A percentile compares a stretch with the other conserved stretches of the same genome.
phyloP scores from a whole-genome alignment of 2,113 vertebrate genomes.

The Sinocyclocheilus anshuiensis region DNA sequence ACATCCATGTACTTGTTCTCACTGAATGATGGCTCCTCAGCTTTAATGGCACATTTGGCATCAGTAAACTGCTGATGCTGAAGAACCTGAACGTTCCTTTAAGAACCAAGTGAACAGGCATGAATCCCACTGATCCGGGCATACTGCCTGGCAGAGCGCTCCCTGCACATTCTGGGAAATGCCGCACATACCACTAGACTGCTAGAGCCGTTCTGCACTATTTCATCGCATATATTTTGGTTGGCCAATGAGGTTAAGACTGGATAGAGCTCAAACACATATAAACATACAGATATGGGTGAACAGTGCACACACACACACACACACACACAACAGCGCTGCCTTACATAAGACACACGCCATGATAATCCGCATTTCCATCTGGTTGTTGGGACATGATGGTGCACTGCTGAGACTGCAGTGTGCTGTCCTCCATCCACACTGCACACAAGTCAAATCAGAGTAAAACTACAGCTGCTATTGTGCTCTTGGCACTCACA shows the following conservation, averaged over 20 bases:
- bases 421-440: too few species aligned
- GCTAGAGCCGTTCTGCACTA: conserved; percentile 37
- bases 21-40: neutral
- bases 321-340: neutral
- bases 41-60: conserved; percentile 19
- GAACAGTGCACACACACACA: conserved; percentile 24
- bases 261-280: conserved; percentile 22
- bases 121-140: conserved; percentile 44
- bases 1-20: neutral
- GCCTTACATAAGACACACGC: conserved; percentile 35
- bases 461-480: neutral
- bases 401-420: conserved; percentile 2
- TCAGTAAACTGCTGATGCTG: neutral
- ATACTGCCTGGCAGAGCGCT: conserved; percentile 36
- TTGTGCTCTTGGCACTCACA: neutral
- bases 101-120: neutral
- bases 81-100: conserved; percentile 3
- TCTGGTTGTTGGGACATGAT: conserved; percentile 17
- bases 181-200: conserved; percentile 47
- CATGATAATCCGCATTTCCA: conserved; percentile 31
- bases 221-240: conserved; percentile 28
- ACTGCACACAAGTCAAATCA: neutral
- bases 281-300: conserved; percentile 18
- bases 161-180: conserved; percentile 51
- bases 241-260: neutral